These are phyloP conservation scores for Nineta flava DNA, from an alignment of 2,888 invertebrate genomes.

Conservation along the genomic window DNA sequence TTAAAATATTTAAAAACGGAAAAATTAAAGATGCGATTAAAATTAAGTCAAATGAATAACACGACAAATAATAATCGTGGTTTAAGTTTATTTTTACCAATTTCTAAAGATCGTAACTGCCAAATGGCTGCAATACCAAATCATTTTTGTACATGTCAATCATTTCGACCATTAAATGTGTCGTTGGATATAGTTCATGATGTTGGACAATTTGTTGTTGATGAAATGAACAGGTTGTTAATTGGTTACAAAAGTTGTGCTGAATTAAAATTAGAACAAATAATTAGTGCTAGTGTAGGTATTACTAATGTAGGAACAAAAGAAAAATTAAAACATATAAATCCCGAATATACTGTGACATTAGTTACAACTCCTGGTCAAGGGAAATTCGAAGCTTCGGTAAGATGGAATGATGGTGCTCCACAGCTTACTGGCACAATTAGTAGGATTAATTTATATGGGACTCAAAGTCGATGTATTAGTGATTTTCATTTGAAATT, in stretches of 20 bases:
- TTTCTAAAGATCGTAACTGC: slow-evolving; percentile 60
- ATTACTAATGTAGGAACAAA: slow-evolving; percentile 25
- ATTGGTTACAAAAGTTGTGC: slow-evolving; percentile 47
- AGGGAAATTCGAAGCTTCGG: slow-evolving; percentile 66
- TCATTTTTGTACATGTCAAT: slow-evolving; percentile 82
- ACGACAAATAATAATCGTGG: slow-evolving; percentile 27
- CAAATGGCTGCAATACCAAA: slow-evolving; percentile 57
- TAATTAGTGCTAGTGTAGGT: slow-evolving; percentile 48
- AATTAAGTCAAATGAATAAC: slow-evolving; percentile 18
- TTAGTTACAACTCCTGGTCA: slow-evolving; percentile 47
- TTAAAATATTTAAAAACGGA: slow-evolving; percentile 29
- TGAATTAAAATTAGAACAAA: slow-evolving; percentile 38
- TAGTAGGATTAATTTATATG: slow-evolving; percentile 64
- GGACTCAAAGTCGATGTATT: slow-evolving; percentile 64
- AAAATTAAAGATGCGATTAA: slow-evolving; percentile 26
- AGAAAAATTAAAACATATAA: slow-evolving; percentile 26
- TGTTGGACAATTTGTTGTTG: slow-evolving; percentile 44
- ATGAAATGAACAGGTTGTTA: slow-evolving; percentile 47
- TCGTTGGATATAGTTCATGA: slow-evolving; percentile 36
- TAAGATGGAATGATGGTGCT: slow-evolving; percentile 24
- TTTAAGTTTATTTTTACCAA: slow-evolving; percentile 60
- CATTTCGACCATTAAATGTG: slow-evolving; percentile 36
- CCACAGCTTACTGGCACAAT: slow-evolving; percentile 51
- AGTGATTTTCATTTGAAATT: slow-evolving; percentile 58
- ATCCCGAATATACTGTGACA: slow-evolving; percentile 46